Conservation (phyloP, 23 tunicate species). For the Ciona savignyi region DNA sequence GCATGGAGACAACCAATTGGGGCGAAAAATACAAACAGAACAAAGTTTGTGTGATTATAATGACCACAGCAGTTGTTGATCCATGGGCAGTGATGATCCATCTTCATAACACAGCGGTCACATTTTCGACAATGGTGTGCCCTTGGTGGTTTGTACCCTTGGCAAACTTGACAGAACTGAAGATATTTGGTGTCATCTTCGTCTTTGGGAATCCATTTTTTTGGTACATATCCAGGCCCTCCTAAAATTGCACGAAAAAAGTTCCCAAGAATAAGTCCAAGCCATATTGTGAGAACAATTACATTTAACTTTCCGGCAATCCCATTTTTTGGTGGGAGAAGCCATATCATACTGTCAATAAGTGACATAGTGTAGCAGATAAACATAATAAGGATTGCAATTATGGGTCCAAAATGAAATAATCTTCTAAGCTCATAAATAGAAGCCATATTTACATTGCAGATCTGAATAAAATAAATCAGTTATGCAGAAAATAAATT, state of each 20-base stretch:
- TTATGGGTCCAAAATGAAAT: slow-evolving; percentile 68
- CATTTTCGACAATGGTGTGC: slow-evolving; percentile 92
- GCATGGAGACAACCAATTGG: slow-evolving; percentile 89
- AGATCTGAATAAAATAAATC: no score
- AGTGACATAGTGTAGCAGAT: slow-evolving; percentile 59
- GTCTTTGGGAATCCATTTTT: slow-evolving; percentile 64
- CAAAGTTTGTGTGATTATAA: slow-evolving; percentile 70
- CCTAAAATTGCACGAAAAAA: slow-evolving; percentile 69
- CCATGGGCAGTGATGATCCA: slow-evolving; percentile 99
- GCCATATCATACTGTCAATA: slow-evolving; percentile 71
- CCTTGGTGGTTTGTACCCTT: slow-evolving; percentile 92
- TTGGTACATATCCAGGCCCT: slow-evolving; percentile 94
- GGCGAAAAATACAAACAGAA: slow-evolving; percentile 84
- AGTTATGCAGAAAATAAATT: no score
- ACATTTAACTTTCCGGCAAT: slow-evolving; percentile 46
- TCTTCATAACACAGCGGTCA: slow-evolving; percentile 86
- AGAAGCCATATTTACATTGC: slow-evolving; percentile 5
- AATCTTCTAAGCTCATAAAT: slow-evolving; percentile 15
- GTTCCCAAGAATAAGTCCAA: slow-evolving; percentile 53
- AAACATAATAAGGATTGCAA: slow-evolving; percentile 70
- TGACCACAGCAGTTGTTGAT: slow-evolving; percentile 93
- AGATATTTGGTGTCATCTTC: slow-evolving; percentile 53
- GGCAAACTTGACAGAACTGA: slow-evolving; percentile 83
- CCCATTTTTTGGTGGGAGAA: slow-evolving; percentile 33
- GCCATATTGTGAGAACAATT: slow-evolving; percentile 51